Evolutionary conservation across 35 echinoderm and acorn worm species (phyloP), one percentile per base, ranked within the genome.

Genomic region (Holothuria glaberrima): DNA sequence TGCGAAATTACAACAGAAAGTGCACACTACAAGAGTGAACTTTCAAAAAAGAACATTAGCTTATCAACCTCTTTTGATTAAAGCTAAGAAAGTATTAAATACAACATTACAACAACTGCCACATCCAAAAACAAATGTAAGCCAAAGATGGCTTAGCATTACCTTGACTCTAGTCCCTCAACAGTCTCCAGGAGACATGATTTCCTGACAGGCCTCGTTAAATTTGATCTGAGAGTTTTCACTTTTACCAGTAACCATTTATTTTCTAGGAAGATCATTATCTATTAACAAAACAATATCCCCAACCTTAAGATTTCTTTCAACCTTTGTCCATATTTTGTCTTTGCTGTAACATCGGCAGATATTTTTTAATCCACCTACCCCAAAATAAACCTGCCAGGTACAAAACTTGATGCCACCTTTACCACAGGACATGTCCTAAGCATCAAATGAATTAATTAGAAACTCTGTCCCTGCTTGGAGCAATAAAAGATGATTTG

Each of bases 401-500:
- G 88, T 89, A 36, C 45, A 79, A 70, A 16, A 89, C 88, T 75
- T 41, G 7, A 12, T 69, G 21, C 88, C 88, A 89, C 41, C 9
- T 60, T 78, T 89, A 24, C 88, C 26, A 59, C 68, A 58, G 34
- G 22, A 89, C 18, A 46, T 60, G 0, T 52, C 57, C 88, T 27
- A 77, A 29, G 27, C 71, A 38, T 22, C 27, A 20, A 31, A 89
- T 79, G 44, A 80, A 80, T 28, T 70, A 69, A 30, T 63, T 4
- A 63, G 95, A 69, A 92, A 80, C 0, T 92, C 29, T 31, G 89
- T 68, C 22, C 67, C 83, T 0, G 82, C 9, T 59, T 94, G 91
- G 75, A 88, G 24, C 7, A 92, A 94, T 13, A 97, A 68, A 0
- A 97, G 85, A 54, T 94, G 95, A 38, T 63, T 78, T 58, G 95